Conservation (phyloP, 2,797 vertebrate species). For the Acanthurus lineatus region DNA sequence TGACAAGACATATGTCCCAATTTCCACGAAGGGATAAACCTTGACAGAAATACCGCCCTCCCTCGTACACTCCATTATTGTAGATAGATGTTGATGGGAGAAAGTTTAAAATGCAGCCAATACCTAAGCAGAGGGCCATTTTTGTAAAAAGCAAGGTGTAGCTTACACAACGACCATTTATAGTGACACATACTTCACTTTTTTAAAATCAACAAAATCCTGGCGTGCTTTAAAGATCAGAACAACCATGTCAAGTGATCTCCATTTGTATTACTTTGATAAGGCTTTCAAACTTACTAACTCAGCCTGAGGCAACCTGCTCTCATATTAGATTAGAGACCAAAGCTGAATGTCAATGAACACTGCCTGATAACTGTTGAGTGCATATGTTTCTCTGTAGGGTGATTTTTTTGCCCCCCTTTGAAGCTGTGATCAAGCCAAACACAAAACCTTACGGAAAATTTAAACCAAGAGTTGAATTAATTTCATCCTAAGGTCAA, state of each 20-base stretch:
- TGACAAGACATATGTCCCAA: slow-evolving; percentile 73
- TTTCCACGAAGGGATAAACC: slow-evolving; percentile 64
- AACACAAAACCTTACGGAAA: slow-evolving; percentile 37
- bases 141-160: slow-evolving; percentile 6
- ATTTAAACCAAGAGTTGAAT: slow-evolving; percentile 52
- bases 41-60: slow-evolving; percentile 65
- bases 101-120: slow-evolving; percentile 37
- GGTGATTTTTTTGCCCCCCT: slow-evolving; percentile 44
- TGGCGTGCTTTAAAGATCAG: slow-evolving; percentile 39
- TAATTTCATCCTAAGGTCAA: slow-evolving; percentile 53
- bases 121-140: not conserved
- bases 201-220: slow-evolving; percentile 33
- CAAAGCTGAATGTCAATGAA: slow-evolving; percentile 61
- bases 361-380: slow-evolving; percentile 39
- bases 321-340: slow-evolving; percentile 67
- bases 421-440: slow-evolving; percentile 36
- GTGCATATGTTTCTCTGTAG: slow-evolving; percentile 40
- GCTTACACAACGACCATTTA: not conserved
- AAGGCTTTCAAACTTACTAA: slow-evolving; percentile 62
- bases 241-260: slow-evolving; percentile 34
- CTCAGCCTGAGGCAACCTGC: slow-evolving; percentile 60
- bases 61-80: slow-evolving; percentile 45
- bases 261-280: slow-evolving; percentile 66
- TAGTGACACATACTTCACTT: not conserved
- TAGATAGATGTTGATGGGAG: slow-evolving; percentile 37